These are phyloP conservation scores for Gymnorhina tibicen DNA, from an alignment of 2,113 vertebrate species.

Conservation along the genomic window DNA sequence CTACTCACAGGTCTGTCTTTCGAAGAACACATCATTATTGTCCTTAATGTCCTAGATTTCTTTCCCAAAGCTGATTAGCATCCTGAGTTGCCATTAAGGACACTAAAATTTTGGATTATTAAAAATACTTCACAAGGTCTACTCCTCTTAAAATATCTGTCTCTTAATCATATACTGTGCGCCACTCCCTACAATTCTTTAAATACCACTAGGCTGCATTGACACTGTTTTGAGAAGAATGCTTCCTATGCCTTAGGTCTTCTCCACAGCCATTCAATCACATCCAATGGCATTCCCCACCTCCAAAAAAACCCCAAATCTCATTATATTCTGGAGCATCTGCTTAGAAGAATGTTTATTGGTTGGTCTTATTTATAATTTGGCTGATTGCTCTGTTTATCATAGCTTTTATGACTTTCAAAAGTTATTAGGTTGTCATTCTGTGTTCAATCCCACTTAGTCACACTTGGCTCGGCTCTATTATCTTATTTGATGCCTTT, in stretches of 20 bases:
- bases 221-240: not conserved
- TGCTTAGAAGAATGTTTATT: not conserved
- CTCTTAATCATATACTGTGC: not conserved
- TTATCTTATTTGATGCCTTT: conserved; percentile 2
- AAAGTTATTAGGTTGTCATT: not conserved
- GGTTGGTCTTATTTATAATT: not conserved
- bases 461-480: not conserved
- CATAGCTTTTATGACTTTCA: not conserved
- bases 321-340: not conserved
- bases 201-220: not conserved
- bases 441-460: not conserved
- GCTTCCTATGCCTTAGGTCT: not conserved
- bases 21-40: not conserved
- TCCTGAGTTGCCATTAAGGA: not conserved
- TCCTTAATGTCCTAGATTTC: not conserved
- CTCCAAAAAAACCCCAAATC: not conserved
- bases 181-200: not conserved
- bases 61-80: not conserved
- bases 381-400: not conserved
- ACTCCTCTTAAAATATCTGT: not conserved
- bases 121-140: not conserved
- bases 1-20: not conserved
- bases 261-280: not conserved
- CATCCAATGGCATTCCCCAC: not conserved
- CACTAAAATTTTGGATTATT: not conserved